These are phyloP conservation scores for Tineola bisselliella DNA, from an alignment of 2,888 invertebrate genomes.

Conservation along the genomic window DNA sequence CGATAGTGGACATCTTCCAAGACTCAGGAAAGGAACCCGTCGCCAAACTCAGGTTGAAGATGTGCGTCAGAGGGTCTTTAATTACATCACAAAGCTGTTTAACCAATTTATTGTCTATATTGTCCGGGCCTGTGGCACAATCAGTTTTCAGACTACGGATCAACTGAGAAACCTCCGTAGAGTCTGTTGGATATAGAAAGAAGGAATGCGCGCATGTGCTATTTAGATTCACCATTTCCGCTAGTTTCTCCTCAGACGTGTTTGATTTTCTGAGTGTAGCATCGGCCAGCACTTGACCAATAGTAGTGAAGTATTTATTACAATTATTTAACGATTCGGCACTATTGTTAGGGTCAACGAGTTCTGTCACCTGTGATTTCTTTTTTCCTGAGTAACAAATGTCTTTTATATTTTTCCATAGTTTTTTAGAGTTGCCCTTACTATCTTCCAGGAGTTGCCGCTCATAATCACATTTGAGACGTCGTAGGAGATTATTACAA, in stretches of 20 bases:
- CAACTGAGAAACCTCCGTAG: conserved; percentile 9
- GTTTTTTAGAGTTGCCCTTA: too few relatives aligned
- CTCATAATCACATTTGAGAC: too few relatives aligned
- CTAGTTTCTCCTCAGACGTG: not conserved
- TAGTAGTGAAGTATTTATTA: too few relatives aligned
- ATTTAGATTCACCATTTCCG: not conserved
- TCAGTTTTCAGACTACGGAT: conserved; percentile 15
- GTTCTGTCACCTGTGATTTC: too few relatives aligned
- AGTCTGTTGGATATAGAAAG: conserved; percentile 17
- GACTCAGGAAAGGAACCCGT: conserved; percentile 17
- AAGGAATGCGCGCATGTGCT: conserved; percentile 13
- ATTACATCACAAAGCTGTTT: conserved; percentile 15
- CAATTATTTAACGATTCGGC: too few relatives aligned
- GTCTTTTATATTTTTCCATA: too few relatives aligned
- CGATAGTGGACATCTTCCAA: conserved; percentile 17
- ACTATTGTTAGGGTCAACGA: too few relatives aligned
- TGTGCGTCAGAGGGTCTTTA: conserved; percentile 15
- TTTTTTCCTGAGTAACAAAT: too few relatives aligned
- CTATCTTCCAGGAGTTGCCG: too few relatives aligned
- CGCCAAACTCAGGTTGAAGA: conserved; percentile 17
- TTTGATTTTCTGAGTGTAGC: too few relatives aligned
- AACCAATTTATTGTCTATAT: conserved; percentile 14
- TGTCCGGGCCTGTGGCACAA: conserved; percentile 17
- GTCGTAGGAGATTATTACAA: too few relatives aligned
- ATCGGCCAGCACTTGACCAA: too few relatives aligned